Conservation (phyloP, 2,797 vertebrate genomes). For the Chloroceryle inda region DNA sequence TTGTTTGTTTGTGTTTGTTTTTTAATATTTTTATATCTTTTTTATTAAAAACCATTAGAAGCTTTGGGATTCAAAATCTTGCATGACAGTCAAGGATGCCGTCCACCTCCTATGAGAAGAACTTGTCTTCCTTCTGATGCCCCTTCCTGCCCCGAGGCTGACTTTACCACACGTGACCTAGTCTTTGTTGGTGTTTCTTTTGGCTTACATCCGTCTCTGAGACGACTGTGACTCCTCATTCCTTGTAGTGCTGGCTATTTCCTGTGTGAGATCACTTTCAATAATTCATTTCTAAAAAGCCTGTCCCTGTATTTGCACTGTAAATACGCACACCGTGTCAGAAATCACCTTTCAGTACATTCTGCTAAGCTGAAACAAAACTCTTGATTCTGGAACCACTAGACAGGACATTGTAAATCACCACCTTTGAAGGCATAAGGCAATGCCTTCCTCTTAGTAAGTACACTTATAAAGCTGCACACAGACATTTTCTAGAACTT, state of each 20-base stretch:
- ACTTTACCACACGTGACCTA: not conserved
- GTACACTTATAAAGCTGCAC: conserved; percentile 55
- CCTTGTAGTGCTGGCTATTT: not conserved
- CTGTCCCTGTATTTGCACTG: not conserved
- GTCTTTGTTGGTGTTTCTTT: not conserved
- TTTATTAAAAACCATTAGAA: not conserved
- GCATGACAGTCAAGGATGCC: not conserved
- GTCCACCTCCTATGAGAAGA: not conserved
- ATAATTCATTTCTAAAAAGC: conserved; percentile 1
- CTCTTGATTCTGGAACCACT: conserved; percentile 71
- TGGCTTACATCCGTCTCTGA: not conserved
- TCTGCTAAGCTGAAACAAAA: conserved; percentile 60
- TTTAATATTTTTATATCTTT: not conserved
- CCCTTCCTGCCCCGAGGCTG: rapidly evolving
- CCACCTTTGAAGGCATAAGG: conserved; percentile 65
- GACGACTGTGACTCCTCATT: not conserved
- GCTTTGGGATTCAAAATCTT: not conserved
- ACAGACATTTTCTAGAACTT: conserved; percentile 56
- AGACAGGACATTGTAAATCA: conserved; percentile 66
- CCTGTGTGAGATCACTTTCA: not conserved
- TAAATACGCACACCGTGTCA: not conserved
- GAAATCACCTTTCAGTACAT: conserved; percentile 22
- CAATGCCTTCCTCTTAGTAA: conserved; percentile 60
- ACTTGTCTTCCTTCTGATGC: not conserved
- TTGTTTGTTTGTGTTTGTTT: not conserved